These are phyloP conservation scores for Embidobia sp. DNA, from an alignment of 2,888 invertebrate genomes.

Conservation along the genomic window DNA sequence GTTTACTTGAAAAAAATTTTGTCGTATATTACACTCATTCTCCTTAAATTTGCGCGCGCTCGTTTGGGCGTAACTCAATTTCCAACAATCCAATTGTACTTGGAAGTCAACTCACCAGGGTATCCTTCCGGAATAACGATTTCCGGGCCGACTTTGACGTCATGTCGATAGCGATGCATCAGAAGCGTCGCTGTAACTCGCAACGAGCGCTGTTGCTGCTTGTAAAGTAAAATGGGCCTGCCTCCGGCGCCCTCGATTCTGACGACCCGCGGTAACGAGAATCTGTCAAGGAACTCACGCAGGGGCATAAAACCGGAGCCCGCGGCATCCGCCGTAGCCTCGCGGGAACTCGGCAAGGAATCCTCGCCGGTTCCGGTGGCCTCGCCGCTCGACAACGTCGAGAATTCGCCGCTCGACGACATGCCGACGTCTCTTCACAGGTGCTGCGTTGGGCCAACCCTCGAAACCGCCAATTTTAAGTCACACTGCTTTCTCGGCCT, in stretches of 20 bases:
- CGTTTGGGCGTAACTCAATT: constrained; percentile 35
- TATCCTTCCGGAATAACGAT: constrained; percentile 83
- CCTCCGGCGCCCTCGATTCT: constrained; percentile 80
- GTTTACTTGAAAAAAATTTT: too few species aligned
- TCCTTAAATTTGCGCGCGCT: background rate
- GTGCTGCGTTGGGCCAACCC: constrained; percentile 5
- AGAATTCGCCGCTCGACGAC: constrained; percentile 80
- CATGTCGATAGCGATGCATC: constrained; percentile 82
- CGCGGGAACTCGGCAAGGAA: constrained; percentile 78
- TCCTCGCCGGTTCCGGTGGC: constrained; percentile 68
- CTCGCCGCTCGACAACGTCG: constrained; percentile 79
- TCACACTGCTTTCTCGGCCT: constrained; percentile 30
- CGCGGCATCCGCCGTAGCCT: constrained; percentile 78
- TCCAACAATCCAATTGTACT: background rate
- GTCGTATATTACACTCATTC: too few species aligned
- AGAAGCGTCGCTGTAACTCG: constrained; percentile 80
- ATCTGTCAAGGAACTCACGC: constrained; percentile 80
- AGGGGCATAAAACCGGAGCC: constrained; percentile 78
- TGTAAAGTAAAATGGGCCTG: constrained; percentile 80
- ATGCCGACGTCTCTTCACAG: constrained; percentile 63
- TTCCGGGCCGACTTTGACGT: constrained; percentile 82
- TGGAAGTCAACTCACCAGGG: constrained; percentile 78
- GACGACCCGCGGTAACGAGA: constrained; percentile 81
- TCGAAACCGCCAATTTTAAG: constrained; percentile 13
- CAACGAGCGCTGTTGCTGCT: constrained; percentile 79